Conservation (phyloP, 2,888 invertebrate species). For the Chrysolina oricalcia region DNA sequence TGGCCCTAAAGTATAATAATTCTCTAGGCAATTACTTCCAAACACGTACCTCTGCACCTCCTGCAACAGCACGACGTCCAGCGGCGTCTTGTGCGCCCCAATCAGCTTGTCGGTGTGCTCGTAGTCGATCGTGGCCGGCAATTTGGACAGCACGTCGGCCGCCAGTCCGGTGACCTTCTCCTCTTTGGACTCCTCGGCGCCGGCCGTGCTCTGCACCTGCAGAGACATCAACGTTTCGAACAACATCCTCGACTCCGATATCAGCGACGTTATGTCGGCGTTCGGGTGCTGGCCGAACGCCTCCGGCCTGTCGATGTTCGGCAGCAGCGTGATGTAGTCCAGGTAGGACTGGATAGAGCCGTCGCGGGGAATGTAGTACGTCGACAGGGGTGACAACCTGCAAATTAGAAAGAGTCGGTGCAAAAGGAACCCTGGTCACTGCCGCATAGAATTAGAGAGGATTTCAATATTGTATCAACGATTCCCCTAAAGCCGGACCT, state of each 20-base stretch:
- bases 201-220: slow-evolving; percentile 78
- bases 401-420: slow-evolving; percentile 29
- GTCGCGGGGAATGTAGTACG: slow-evolving; percentile 89
- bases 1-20: too few species aligned
- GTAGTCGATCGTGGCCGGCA: slow-evolving; percentile 84
- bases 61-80: slow-evolving; percentile 89
- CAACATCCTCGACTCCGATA: slow-evolving; percentile 84
- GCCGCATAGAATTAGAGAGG: too few species aligned
- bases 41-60: slow-evolving; percentile 74
- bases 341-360: slow-evolving; percentile 87
- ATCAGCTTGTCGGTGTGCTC: slow-evolving; percentile 84
- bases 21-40: neutral
- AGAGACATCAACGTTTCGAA: slow-evolving; percentile 87
- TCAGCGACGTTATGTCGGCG: slow-evolving; percentile 90
- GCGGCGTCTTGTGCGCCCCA: slow-evolving; percentile 82
- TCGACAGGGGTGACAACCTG: slow-evolving; percentile 82
- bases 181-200: slow-evolving; percentile 77
- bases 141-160: slow-evolving; percentile 80
- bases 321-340: slow-evolving; percentile 86
- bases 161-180: slow-evolving; percentile 82
- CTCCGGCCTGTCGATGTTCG: slow-evolving; percentile 87
- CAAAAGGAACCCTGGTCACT: too few species aligned
- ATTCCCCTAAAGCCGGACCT: too few species aligned
- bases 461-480: too few species aligned
- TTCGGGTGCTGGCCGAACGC: slow-evolving; percentile 93